Conservation (phyloP, 2,113 vertebrate genomes). For the Stegostoma tigrinum region DNA sequence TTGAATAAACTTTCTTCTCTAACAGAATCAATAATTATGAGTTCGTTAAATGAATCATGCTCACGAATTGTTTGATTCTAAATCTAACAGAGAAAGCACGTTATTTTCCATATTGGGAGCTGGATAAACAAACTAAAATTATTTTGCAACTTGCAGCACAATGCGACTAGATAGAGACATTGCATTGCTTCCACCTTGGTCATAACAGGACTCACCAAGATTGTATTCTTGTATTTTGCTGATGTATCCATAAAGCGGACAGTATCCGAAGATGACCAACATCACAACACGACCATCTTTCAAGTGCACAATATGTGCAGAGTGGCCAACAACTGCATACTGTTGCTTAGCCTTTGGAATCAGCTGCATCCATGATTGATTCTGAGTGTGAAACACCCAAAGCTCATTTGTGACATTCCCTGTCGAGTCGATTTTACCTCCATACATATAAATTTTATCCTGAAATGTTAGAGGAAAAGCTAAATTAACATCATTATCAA, state of each 20-base stretch:
- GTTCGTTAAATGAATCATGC: too few species aligned
- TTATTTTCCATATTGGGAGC: too few species aligned
- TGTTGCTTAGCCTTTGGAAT: conserved; percentile 72
- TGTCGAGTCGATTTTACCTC: conserved; percentile 85
- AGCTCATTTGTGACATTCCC: conserved; percentile 89
- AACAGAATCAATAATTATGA: too few species aligned
- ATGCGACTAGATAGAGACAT: too few species aligned
- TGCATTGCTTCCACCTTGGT: too few species aligned
- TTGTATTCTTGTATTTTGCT: conserved; percentile 87
- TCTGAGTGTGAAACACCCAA: conserved; percentile 79
- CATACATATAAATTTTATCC: conserved; percentile 94
- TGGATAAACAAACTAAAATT: too few species aligned
- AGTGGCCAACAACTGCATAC: conserved; percentile 90
- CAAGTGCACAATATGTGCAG: conserved; percentile 73
- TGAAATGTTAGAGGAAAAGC: conserved; percentile 46
- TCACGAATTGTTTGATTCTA: too few species aligned
- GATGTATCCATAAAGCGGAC: conserved; percentile 90
- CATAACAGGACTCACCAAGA: conserved; percentile 62
- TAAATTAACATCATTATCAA: background rate
- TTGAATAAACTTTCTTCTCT: too few species aligned
- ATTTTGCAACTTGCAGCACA: too few species aligned
- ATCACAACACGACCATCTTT: conserved; percentile 59
- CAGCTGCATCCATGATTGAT: conserved; percentile 71
- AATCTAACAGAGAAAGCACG: too few species aligned
- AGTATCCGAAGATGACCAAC: conserved; percentile 91